phyloP scores from a whole-genome alignment of 1,140 invertebrate species.

The Drosophila lini region DNA sequence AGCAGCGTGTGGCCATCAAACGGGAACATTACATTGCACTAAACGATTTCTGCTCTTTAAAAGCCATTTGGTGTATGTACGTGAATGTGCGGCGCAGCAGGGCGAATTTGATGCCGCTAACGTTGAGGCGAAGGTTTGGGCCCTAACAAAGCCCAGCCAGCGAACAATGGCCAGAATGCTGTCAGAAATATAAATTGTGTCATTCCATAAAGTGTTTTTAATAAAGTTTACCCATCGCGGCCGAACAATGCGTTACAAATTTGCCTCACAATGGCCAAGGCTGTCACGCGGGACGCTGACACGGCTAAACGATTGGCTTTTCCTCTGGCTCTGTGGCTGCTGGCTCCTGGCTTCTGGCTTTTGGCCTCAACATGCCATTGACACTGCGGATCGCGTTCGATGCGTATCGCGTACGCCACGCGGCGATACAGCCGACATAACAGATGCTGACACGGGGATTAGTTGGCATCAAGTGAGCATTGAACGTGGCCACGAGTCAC shows the following conservation, averaged over 20 bases:
- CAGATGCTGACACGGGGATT: slow-evolving; percentile 69
- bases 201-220: slow-evolving; percentile 57
- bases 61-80: slow-evolving; percentile 48
- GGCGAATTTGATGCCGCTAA: slow-evolving; percentile 16
- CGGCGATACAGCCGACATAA: slow-evolving; percentile 39
- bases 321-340: slow-evolving; percentile 18
- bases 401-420: slow-evolving; percentile 31
- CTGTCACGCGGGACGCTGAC: slow-evolving; percentile 23
- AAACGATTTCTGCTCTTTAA: slow-evolving; percentile 41
- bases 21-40: slow-evolving; percentile 43
- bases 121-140: background rate
- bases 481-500: slow-evolving; percentile 34
- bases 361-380: slow-evolving; percentile 40
- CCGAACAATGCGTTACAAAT: slow-evolving; percentile 71
- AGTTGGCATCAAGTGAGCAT: slow-evolving; percentile 67
- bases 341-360: slow-evolving; percentile 3
- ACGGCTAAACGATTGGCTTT: slow-evolving; percentile 47
- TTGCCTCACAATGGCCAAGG: slow-evolving; percentile 65
- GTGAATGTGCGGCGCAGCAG: slow-evolving; percentile 20
- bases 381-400: slow-evolving; percentile 56
- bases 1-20: slow-evolving; percentile 42
- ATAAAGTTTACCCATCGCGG: slow-evolving; percentile 55
- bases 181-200: slow-evolving; percentile 51
- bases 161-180: slow-evolving; percentile 29
- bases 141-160: slow-evolving; percentile 12